A percentile compares a stretch with the other conserved stretches of the same genome.
phyloP scores from a whole-genome alignment of 1,140 invertebrate genomes.

The Pentalonia nigronervosa region DNA sequence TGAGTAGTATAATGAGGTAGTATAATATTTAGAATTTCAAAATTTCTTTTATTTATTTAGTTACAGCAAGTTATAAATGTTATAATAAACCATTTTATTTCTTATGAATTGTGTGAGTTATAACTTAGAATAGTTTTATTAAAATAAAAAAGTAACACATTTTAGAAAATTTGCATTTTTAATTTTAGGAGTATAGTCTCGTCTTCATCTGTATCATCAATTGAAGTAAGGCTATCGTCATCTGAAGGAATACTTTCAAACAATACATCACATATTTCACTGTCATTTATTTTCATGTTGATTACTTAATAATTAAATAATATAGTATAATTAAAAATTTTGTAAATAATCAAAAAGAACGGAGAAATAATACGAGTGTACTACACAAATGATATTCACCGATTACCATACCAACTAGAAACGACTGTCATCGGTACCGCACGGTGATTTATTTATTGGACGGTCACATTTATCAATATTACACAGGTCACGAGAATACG shows the following conservation, averaged over 20 bases:
- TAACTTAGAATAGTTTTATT: too few species aligned
- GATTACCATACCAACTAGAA: not conserved
- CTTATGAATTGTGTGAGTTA: too few species aligned
- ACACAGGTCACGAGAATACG: not conserved
- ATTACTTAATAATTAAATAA: not conserved
- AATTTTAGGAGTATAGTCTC: not conserved
- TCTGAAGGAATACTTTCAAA: not conserved
- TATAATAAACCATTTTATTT: too few species aligned
- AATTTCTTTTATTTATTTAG: too few species aligned
- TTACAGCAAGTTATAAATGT: too few species aligned
- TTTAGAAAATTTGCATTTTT: not conserved
- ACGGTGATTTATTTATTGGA: slow-evolving; percentile 15
- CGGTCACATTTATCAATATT: not conserved
- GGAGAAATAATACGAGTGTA: not conserved
- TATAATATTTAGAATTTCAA: too few species aligned
- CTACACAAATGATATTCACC: not conserved
- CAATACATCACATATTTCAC: not conserved
- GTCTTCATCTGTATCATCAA: not conserved
- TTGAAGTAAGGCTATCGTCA: not conserved
- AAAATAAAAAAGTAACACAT: too few species aligned
- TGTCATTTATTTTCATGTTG: not conserved
- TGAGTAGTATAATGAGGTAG: too few species aligned
- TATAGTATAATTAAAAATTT: not conserved
- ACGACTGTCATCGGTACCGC: not conserved
- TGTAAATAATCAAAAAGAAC: not conserved